A percentile compares a stretch with the other conserved stretches of the same genome.
These are phyloP conservation scores for Myodes glareolus DNA, from an alignment of 2,113 vertebrate species.

Conservation along the genomic window DNA sequence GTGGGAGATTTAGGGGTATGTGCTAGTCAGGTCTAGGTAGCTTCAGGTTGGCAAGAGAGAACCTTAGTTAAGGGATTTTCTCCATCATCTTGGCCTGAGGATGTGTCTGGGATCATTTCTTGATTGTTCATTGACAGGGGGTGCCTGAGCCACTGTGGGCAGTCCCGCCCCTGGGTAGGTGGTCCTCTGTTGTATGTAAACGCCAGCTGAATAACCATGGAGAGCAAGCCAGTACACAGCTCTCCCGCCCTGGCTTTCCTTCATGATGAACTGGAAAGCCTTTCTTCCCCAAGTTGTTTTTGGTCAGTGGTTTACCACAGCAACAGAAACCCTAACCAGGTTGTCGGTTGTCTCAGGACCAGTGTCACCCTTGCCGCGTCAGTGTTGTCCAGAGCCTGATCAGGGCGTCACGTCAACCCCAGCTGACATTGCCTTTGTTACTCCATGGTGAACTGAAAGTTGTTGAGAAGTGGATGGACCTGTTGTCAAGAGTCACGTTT, in stretches of 20 bases:
- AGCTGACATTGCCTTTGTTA: not conserved
- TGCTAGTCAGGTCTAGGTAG: not conserved
- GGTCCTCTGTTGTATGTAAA: not conserved
- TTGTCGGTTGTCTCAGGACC: no score
- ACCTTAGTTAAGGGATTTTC: not conserved
- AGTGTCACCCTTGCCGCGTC: not conserved
- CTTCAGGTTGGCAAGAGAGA: not conserved
- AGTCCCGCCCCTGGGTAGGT: not conserved
- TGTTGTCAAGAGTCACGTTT: not conserved
- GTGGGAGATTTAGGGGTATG: not conserved
- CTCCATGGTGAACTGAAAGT: not conserved
- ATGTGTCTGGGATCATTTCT: no score
- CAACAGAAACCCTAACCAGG: not conserved
- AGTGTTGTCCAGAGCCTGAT: not conserved
- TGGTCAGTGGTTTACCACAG: not conserved
- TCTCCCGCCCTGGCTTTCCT: not conserved
- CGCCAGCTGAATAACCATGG: not conserved
- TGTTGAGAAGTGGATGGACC: not conserved
- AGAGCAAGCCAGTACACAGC: no score
- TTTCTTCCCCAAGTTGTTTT: not conserved
- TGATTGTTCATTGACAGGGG: not conserved
- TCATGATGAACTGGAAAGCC: not conserved
- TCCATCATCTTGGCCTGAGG: not conserved
- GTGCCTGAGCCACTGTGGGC: not conserved
- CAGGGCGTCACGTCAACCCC: not conserved